A percentile compares a stretch with the other conserved stretches of the same genome.
Conservation (phyloP, 2,797 vertebrate species). For the Oryzias sinensis region DNA sequence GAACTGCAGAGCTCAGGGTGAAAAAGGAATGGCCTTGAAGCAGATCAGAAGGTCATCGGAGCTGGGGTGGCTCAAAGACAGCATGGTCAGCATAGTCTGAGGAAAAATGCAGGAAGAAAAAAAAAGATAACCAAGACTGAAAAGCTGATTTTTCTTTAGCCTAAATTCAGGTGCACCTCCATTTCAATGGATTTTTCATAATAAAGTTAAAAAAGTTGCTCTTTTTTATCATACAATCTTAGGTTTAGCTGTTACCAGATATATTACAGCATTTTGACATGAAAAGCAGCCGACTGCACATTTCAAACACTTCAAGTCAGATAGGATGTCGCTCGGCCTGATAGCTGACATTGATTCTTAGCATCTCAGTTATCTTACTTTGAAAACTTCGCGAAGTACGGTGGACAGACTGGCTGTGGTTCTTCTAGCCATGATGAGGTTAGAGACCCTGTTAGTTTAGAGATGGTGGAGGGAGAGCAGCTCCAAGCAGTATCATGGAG, state of each 20-base stretch:
- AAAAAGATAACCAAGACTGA: constrained; percentile 35
- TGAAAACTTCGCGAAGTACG: constrained; percentile 51
- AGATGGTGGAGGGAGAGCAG: constrained; percentile 26
- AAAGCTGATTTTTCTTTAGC: no score
- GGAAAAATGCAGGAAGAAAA: constrained; percentile 13
- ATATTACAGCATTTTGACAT: no score
- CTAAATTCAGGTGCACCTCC: no score
- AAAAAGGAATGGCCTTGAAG: constrained; percentile 43
- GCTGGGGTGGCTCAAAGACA: constrained; percentile 25
- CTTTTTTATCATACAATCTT: no score
- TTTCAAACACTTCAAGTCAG: constrained; percentile 13
- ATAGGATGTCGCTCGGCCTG: constrained; percentile 26
- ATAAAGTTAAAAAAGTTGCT: no score
- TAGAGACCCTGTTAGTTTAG: constrained; percentile 45
- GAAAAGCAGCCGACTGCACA: constrained; percentile 1
- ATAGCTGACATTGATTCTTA: constrained; percentile 40
- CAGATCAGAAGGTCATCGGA: constrained; percentile 33
- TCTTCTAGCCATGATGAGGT: constrained; percentile 47
- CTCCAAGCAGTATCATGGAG: constrained; percentile 22
- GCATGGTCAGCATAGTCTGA: constrained; percentile 19
- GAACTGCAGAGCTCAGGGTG: constrained; percentile 15
- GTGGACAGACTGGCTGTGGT: constrained; percentile 50
- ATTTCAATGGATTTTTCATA: no score
- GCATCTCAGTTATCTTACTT: constrained; percentile 26
- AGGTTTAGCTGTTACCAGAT: no score